A percentile compares a stretch with the other conserved stretches of the same genome.
Evolutionary conservation across 2,888 invertebrate species (phyloP).

Genomic region (Campoletis raptor): DNA sequence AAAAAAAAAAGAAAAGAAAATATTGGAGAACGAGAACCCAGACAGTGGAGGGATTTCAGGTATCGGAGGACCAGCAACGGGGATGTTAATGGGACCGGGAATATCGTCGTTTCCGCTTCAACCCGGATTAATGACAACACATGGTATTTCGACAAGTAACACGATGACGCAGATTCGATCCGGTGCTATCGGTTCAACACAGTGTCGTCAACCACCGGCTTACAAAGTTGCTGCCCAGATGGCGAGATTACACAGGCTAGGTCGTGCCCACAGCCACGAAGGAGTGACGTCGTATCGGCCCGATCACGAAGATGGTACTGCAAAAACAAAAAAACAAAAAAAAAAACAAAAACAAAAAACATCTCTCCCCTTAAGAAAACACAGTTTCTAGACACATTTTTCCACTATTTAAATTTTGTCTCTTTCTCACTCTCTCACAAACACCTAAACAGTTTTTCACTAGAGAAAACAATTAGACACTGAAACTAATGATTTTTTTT

Average conservation of each 20-base stretch:
- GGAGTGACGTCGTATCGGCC: constrained; percentile 90
- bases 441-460: constrained; percentile 8
- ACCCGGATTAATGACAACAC: constrained; percentile 72
- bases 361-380: constrained; percentile 15
- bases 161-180: constrained; percentile 75
- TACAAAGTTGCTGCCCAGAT: constrained; percentile 95
- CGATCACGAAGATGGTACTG: constrained; percentile 88
- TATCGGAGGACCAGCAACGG: constrained; percentile 78
- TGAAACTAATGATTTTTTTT: constrained; percentile 18
- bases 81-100: constrained; percentile 77
- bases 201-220: constrained; percentile 90
- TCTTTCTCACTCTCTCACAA: constrained; percentile 19
- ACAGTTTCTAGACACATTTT: constrained; percentile 45
- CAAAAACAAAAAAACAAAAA: constrained; percentile 44
- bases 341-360: neutral
- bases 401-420: constrained; percentile 42
- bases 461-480: constrained; percentile 38
- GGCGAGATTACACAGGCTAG: constrained; percentile 92
- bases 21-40: constrained; percentile 70
- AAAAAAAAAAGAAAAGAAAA: constrained; percentile 42
- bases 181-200: constrained; percentile 73
- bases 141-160: constrained; percentile 74
- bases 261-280: constrained; percentile 94
- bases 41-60: constrained; percentile 84
- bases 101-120: constrained; percentile 79